Base-by-base conservation (phyloP, 2,113 vertebrate genomes). In the Poeciliopsis retropinna region DNA sequence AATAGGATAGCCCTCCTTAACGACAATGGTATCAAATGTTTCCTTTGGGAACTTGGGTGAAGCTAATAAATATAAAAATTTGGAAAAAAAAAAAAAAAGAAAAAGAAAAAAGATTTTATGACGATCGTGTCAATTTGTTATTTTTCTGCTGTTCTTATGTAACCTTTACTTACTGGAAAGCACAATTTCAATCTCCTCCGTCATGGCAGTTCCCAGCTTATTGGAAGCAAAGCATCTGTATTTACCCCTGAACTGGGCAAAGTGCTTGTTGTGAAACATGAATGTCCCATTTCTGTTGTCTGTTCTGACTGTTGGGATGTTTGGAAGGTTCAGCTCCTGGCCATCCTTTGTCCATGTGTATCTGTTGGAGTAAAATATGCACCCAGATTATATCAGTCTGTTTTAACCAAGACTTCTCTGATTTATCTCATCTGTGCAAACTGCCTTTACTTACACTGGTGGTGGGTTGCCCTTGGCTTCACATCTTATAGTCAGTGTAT, bases 211-310 rank as follows among this genome's bases (percentile, higher is more conserved):
- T 61, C 98, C 98, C 61, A 98, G 80, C 27, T 89, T 74, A 37
- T 99, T 99, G 7, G 93, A 95, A 1, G 96, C 97, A n/a, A 94
- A 96, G 81, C 98, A 99, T 69, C 94, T 94, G n/a, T 98, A 99
- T 89, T 90, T 97, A 41, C 98, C 98, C 82, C 96, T 93, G 62
- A 96, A 96, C 66, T 84, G 67, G 22, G 76, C 70, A 32, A 96
- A 90, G 51, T 95, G 90, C 0, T 95, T 95, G 3, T 88, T 94
- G 31, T 94, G 92, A 81, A 99, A 95, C 69, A 88, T 88, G 73
- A 99, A 96, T 0, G 89, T 96, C 22, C 97, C 97, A 14, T 93
- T 94, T 82, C 86, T 91, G 39, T 87, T 93, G 0, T 86, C 80
- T 7, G 75, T 34, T 57, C 87, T 87, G 80, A 96, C 90, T 65